Evolutionary conservation across 2,113 vertebrate genomes (phyloP), one percentile per base, ranked within the genome.

Genomic region (Sorex fumeus): DNA sequence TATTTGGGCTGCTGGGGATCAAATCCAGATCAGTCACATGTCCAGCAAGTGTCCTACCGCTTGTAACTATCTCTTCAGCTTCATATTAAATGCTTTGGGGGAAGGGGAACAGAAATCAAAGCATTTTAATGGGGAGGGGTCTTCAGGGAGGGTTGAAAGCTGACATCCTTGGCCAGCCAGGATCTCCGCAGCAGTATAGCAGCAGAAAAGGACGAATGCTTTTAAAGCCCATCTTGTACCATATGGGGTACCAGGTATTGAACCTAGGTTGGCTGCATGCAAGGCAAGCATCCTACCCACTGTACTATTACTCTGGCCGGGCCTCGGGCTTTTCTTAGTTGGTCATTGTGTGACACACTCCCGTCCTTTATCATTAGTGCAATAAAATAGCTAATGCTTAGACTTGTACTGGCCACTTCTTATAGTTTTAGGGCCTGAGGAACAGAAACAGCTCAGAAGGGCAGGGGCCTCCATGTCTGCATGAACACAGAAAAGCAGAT

Each of bases 401-500:
- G 47, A 13, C 47, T 50, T 5, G 47, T 50, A 7, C 74, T 69
- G n/a, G 74, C 34, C 64, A 57, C 34, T 64, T n/a, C 10, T 45
- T 81, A 40, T 30, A 34, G 87, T 81, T 90, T 85, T 78, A 90
- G 84, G 92, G 12, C 27, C 62, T 62, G 50, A 18, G 75, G 40
- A 87, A 94, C 40, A 74, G 50, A 94, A 50, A 4, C 0, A 50
- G 13, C 28, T 32, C 34, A 40, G 47, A 13, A 86, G 82, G 64
- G 21, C 10, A 57, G 36, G 27, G 36, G 21, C 40, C 0, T 57
- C 69, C 28, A 13, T 28, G 64, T 76, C 67, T 71, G 3, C 30
- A 57, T 4, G 40, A 64, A 45, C 62, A 91, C 83, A 69, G n/a
- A 90, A 60, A 92, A 90, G 43, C 47, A 78, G n/a, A 32, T 21